Conservation (phyloP, 2,888 invertebrate species). For the Tridacna gigas region DNA sequence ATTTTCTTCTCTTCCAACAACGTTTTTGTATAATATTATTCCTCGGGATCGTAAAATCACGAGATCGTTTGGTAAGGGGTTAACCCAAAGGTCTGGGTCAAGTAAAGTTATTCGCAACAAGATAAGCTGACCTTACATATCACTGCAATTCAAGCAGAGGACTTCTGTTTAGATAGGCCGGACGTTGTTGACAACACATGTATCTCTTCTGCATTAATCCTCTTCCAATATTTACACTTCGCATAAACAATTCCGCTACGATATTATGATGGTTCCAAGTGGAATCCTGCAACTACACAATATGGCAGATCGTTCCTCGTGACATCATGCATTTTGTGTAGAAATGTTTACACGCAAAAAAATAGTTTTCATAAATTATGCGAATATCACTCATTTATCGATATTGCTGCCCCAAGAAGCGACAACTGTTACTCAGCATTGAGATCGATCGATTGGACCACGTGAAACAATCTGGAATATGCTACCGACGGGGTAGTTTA, state of each 20-base stretch:
- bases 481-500: not conserved
- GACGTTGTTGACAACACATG: not conserved
- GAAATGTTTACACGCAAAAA: conserved; percentile 42
- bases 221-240: not conserved
- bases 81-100: not conserved
- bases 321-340: conserved; percentile 55
- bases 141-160: not conserved
- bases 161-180: conserved; percentile 3
- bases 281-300: conserved; percentile 44
- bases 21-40: too few species aligned
- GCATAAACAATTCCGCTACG: conserved; percentile 11
- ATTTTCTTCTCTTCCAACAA: too few species aligned
- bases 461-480: not conserved
- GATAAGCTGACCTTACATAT: not conserved
- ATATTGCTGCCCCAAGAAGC: not conserved
- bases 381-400: conserved; percentile 27
- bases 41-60: too few species aligned
- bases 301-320: conserved; percentile 51
- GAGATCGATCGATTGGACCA: conserved; percentile 4
- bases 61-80: too few species aligned
- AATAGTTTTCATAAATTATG: conserved; percentile 59
- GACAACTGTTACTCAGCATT: conserved; percentile 19
- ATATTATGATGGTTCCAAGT: not conserved
- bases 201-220: not conserved
- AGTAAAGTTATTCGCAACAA: not conserved